A percentile compares a stretch with the other conserved stretches of the same genome.
These are phyloP conservation scores for Himalopsyche tibetana DNA, from an alignment of 2,888 invertebrate genomes.

Conservation along the genomic window DNA sequence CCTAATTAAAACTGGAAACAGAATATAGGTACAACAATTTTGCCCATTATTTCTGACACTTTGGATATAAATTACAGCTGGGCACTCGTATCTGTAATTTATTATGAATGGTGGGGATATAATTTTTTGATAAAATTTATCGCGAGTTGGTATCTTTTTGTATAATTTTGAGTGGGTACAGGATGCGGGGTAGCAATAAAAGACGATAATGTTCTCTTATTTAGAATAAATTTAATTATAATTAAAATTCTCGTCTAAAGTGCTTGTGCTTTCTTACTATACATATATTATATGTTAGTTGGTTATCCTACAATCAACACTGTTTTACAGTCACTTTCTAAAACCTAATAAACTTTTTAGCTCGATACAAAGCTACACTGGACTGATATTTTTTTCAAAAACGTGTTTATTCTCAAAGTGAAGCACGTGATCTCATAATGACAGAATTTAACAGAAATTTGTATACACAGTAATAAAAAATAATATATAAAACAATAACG, in stretches of 20 bases:
- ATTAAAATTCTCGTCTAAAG: background rate
- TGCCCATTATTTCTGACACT: constrained; percentile 40
- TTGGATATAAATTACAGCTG: constrained; percentile 22
- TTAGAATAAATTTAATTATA: constrained; percentile 2
- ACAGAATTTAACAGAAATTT: too few species aligned
- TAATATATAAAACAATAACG: background rate
- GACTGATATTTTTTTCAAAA: too few species aligned
- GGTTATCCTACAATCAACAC: too few species aligned
- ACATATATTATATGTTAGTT: too few species aligned
- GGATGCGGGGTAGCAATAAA: background rate
- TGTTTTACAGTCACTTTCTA: too few species aligned
- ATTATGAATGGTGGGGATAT: constrained; percentile 35
- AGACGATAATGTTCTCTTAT: background rate
- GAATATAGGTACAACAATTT: constrained; percentile 41
- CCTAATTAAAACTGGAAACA: constrained; percentile 43
- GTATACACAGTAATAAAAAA: background rate
- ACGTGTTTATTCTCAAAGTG: too few species aligned
- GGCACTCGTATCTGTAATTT: constrained; percentile 35
- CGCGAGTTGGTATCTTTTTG: constrained; percentile 20
- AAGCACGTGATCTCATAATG: too few species aligned
- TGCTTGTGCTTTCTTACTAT: background rate
- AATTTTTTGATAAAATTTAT: constrained; percentile 43
- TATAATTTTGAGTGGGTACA: constrained; percentile 3
- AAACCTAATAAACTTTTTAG: too few species aligned
- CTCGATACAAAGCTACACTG: too few species aligned